These are phyloP conservation scores for Lerema accius DNA, from an alignment of 1,140 invertebrate species.

Conservation along the genomic window DNA sequence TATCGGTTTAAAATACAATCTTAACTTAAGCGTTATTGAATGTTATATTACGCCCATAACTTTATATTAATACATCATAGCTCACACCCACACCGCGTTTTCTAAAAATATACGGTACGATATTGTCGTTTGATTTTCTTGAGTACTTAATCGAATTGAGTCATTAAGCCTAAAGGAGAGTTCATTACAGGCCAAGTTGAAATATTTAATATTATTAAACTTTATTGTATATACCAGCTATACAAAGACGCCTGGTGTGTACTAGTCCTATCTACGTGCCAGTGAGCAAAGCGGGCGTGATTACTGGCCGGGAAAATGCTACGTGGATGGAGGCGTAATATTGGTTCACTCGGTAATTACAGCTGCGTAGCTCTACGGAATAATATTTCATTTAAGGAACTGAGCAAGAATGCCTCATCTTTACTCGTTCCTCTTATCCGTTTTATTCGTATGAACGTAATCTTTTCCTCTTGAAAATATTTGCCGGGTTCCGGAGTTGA, in stretches of 20 bases:
- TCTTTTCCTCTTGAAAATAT: neutral
- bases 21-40: too few species aligned
- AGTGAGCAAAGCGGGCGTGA: conserved; percentile 8
- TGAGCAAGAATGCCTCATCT: conserved; percentile 3
- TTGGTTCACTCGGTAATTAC: conserved; percentile 19
- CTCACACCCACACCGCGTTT: too few species aligned
- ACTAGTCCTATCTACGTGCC: conserved; percentile 15
- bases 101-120: too few species aligned
- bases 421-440: conserved; percentile 8
- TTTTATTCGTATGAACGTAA: neutral
- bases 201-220: too few species aligned
- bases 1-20: too few species aligned
- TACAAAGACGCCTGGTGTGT: conserved; percentile 34
- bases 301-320: conserved; percentile 14
- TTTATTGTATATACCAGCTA: conserved; percentile 30
- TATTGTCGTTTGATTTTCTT: too few species aligned
- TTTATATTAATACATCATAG: too few species aligned
- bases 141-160: too few species aligned
- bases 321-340: conserved; percentile 5
- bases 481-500: neutral
- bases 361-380: neutral
- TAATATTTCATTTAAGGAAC: conserved; percentile 13
- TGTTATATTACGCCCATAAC: too few species aligned
- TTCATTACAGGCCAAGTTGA: too few species aligned
- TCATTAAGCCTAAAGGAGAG: too few species aligned